Percentiles rank a stretch among this genome's conserved stretches.
phyloP scores from a whole-genome alignment of 2,797 vertebrate species.

The Megaceryle alcyon region DNA sequence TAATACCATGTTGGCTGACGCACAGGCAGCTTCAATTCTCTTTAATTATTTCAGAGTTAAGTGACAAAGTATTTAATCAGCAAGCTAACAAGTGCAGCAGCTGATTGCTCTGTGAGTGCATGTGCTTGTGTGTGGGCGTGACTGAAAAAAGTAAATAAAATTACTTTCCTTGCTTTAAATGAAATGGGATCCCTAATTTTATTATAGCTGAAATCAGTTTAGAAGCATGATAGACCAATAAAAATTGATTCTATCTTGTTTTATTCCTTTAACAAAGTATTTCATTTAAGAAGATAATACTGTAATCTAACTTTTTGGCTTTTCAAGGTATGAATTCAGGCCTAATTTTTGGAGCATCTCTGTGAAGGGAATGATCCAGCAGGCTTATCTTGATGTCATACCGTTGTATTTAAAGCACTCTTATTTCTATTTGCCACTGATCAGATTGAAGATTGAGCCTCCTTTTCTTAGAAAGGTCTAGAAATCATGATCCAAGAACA shows the following conservation, averaged over 20 bases:
- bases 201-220: constrained; percentile 66
- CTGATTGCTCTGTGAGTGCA: constrained; percentile 63
- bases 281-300: constrained; percentile 27
- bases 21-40: constrained; percentile 71
- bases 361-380: not conserved
- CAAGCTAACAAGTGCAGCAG: constrained; percentile 72
- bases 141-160: constrained; percentile 78
- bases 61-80: constrained; percentile 82
- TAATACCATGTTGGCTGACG: constrained; percentile 58
- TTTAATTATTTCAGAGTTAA: constrained; percentile 80
- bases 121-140: not conserved
- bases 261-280: constrained; percentile 61
- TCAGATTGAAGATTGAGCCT: not conserved
- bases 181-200: constrained; percentile 75
- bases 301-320: constrained; percentile 32
- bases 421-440: not conserved
- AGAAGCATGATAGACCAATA: constrained; percentile 65
- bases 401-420: not conserved
- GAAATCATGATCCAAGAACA: not conserved
- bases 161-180: constrained; percentile 71
- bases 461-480: constrained; percentile 31
- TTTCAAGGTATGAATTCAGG: not conserved
- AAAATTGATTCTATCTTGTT: constrained; percentile 71
- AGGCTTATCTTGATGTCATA: not conserved
- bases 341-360: not conserved